A percentile compares a stretch with the other conserved stretches of the same genome.
Conservation (phyloP, 1,140 invertebrate genomes). For the Calosoma granatense region DNA sequence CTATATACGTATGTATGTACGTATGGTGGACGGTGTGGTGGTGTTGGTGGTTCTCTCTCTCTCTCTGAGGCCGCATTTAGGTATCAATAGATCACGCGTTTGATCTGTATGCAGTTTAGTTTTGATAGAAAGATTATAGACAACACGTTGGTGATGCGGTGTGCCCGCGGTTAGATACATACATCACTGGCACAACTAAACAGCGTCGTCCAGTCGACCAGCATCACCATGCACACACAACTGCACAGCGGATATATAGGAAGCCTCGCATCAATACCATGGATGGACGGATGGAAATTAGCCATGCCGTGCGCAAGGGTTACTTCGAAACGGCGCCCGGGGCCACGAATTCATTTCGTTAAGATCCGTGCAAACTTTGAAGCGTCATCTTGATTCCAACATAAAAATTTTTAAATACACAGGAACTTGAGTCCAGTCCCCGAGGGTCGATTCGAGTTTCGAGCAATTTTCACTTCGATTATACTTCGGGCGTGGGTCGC, state of each 20-base stretch:
- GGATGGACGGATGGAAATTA: not conserved
- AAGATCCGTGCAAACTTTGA: conserved; percentile 2
- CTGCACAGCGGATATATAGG: not conserved
- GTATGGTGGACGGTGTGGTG: too few species aligned
- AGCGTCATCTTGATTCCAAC: too few species aligned
- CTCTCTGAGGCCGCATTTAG: too few species aligned
- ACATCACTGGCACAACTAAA: not conserved
- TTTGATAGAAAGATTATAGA: conserved; percentile 12
- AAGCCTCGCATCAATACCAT: not conserved
- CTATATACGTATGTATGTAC: not conserved
- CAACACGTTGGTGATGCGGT: not conserved
- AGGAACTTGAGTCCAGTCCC: not conserved
- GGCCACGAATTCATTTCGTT: conserved; percentile 6
- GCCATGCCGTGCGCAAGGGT: too few species aligned
- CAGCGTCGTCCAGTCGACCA: not conserved
- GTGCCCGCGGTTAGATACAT: not conserved
- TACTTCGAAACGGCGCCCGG: too few species aligned
- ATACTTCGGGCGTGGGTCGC: not conserved
- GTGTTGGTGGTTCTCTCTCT: too few species aligned
- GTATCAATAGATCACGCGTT: conserved; percentile 9
- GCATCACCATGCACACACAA: not conserved
- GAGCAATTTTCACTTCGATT: not conserved
- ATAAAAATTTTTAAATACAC: not conserved
- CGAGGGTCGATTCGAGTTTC: not conserved
- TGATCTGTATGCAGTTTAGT: conserved; percentile 4